Evolutionary conservation across 2,888 invertebrate genomes (phyloP).

Genomic region (Xylota segnis): DNA sequence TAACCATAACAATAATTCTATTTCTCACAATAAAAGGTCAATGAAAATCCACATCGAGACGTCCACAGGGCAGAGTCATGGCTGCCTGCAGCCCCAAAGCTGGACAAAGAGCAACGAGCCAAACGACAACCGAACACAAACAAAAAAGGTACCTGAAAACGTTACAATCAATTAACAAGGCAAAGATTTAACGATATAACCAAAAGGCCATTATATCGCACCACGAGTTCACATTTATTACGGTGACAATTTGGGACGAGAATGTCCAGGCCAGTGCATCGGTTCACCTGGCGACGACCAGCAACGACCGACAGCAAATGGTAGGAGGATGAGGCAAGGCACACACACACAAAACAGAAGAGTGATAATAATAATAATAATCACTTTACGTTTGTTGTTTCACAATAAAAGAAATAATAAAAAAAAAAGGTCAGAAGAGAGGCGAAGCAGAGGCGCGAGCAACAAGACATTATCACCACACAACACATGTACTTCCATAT

Average conservation of each 20-base stretch:
- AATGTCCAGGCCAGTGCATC: slow-evolving; percentile 34
- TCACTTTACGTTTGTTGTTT: slow-evolving; percentile 76
- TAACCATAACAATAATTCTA: slow-evolving; percentile 77
- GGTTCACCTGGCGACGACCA: slow-evolving; percentile 63
- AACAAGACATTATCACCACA: slow-evolving; percentile 74
- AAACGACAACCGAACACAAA: slow-evolving; percentile 36
- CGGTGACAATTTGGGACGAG: slow-evolving; percentile 73
- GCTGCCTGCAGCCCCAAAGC: slow-evolving; percentile 5
- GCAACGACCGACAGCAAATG: slow-evolving; percentile 7
- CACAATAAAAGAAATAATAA: slow-evolving; percentile 67
- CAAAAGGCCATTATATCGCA: slow-evolving; percentile 77
- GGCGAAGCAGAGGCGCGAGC: slow-evolving; percentile 14
- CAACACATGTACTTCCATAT: slow-evolving; percentile 74
- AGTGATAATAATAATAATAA: slow-evolving; percentile 76
- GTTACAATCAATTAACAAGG: slow-evolving; percentile 77
- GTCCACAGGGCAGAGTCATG: slow-evolving; percentile 8
- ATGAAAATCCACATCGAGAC: slow-evolving; percentile 57
- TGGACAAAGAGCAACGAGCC: slow-evolving; percentile 48
- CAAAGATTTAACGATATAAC: slow-evolving; percentile 77
- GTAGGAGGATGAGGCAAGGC: slow-evolving; percentile 46
- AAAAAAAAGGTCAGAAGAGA: not conserved
- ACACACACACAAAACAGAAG: slow-evolving; percentile 59
- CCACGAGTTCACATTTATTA: slow-evolving; percentile 78
- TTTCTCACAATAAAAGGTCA: slow-evolving; percentile 77
- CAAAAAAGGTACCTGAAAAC: slow-evolving; percentile 58